Percentiles rank a stretch among this genome's conserved stretches.
Conservation (phyloP, 2,113 vertebrate species). For the Crotalus helleri region DNA sequence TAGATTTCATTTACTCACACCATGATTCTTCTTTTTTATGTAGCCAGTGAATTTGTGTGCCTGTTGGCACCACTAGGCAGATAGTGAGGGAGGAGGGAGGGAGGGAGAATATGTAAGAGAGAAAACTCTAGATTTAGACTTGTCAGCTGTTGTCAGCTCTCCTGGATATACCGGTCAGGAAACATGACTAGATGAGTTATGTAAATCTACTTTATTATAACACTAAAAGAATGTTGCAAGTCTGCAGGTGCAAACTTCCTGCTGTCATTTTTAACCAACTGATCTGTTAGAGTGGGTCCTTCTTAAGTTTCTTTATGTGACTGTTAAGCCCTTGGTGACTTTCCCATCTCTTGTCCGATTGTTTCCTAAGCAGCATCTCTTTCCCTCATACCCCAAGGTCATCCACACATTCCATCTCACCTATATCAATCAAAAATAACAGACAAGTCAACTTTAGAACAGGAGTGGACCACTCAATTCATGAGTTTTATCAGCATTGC, state of each 20-base stretch:
- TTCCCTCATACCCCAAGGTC: not conserved
- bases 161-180: not conserved
- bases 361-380: not conserved
- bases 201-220: not conserved
- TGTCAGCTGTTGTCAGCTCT: not conserved
- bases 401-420: not conserved
- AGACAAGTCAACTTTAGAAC: not conserved
- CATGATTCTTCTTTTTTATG: not conserved
- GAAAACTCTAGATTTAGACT: not conserved
- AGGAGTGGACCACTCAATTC: not conserved
- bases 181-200: not conserved
- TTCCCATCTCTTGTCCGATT: not conserved
- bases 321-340: not conserved
- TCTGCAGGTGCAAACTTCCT: not conserved
- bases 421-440: not conserved
- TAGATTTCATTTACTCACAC: not conserved
- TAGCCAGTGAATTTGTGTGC: not conserved
- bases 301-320: not conserved
- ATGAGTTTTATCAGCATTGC: not conserved
- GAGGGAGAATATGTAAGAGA: not conserved
- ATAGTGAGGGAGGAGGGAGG: not conserved
- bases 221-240: not conserved
- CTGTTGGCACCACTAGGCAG: not conserved
- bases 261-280: not conserved
- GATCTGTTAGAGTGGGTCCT: not conserved